Base-by-base conservation (phyloP, 2,888 invertebrate species). In the Seira musarum region DNA sequence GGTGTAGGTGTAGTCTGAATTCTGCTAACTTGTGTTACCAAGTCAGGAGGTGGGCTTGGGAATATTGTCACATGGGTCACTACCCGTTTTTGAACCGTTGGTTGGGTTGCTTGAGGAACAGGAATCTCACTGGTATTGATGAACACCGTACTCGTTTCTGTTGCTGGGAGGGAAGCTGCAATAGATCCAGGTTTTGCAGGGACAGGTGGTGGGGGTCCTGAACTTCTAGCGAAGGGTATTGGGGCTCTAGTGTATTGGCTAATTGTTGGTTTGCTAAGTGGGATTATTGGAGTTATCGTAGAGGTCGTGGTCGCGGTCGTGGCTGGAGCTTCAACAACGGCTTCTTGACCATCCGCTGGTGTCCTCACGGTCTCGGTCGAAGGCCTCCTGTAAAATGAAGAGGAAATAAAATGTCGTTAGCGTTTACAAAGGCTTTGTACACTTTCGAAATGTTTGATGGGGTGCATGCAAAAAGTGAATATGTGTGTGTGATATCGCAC, bases 61-160 rank as follows among this genome's bases (percentile, higher is more conserved):
- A 87, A 87, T 25, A 87, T 87, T 53, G 86, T 87, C n/a, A 87
- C 85, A 66, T 87, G 85, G 25, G 85, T 87, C 22, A 87, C 86
- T 21, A 87, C 86, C 60, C 86, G 78, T 77, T 87, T 87, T 76
- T 87, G 86, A 70, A 85, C 82, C 53, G 83, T 83, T 17, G 85
- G 86, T 63, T 83, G 74, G 71, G 10, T 46, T 67, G 66, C 64
- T 64, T 10, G 25, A 60, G 68, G 75, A 66, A 79, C 78, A 57
- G 72, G 76, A 77, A 77, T 73, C 74, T 73, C 74, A 76, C 68
- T 84, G 80, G 85, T 84, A 80, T 81, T 85, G 25, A 85, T 83
- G 79, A 82, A 85, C 67, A 85, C 84, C 61, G 84, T 81, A 66
- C 83, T 84, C 21, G 82, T 82, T 64, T 84, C 82, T 40, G 70